Evolutionary conservation across 1,140 invertebrate genomes (phyloP), one percentile per base, ranked within the genome.

Genomic region (Hestina assimilis): DNA sequence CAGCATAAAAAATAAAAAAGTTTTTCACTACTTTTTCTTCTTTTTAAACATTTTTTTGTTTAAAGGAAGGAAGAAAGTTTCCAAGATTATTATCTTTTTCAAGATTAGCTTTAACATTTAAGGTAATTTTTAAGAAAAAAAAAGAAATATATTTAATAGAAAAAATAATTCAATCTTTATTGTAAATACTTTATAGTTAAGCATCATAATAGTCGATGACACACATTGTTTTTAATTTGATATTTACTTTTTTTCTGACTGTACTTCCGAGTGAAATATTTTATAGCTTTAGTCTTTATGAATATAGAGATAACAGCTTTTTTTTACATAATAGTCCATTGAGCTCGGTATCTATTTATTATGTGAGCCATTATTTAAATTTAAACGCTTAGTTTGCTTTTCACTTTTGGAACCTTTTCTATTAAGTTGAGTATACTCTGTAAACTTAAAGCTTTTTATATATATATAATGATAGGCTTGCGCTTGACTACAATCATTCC

Each of bases 341-440:
- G 31, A 15, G 31, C 9, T 15, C 12, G 31, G 5, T 35, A 15
- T 35, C 31, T 35, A 1, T 47, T 47, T 47, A 20, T 31, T 47
- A 31, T 47, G 31, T 47, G 15, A 20, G 1, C 43, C 43, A 47
- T 46, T 46, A 14, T 24, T 20, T 12, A 31, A 46, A 46, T 46
- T 46, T 20, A 31, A 47, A 31, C 43, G 28, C 17, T 47, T 47
- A 31, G 31, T 47, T 28, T 47, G 26, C 28, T 47, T 15, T 21
- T 31, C 19, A 26, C 19, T 47, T 4, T 15, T 15, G 12, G 5
- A 7, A 35, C 5, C 6, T 35, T 35, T 35, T 35, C 31, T 35
- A 35, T 14, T 6, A 28, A 28, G 24, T 8, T n/a, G 0, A 17
- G 31, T 15, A 6, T 15, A 35, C 14, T 28, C 14, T 28, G 3